phyloP scores from a whole-genome alignment of 1,140 invertebrate genomes.

The Formica selysi region DNA sequence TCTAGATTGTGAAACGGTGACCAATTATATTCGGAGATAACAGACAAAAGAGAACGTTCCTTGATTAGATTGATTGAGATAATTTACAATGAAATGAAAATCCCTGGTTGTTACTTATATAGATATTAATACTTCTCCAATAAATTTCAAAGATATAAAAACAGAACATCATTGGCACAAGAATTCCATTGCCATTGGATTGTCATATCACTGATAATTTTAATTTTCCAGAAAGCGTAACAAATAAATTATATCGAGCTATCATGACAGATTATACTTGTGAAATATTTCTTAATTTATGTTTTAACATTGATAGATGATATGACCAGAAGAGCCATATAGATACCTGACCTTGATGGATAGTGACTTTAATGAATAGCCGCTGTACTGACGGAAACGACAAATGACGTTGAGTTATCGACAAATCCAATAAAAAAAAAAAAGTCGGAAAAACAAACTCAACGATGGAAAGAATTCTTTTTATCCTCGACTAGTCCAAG shows the following conservation, averaged over 20 bases:
- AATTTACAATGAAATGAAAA: not conserved
- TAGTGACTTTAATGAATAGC: conserved; percentile 57
- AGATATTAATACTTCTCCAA: not conserved
- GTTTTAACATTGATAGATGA: conserved; percentile 46
- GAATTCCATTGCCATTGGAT: not conserved
- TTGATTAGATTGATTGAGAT: not conserved
- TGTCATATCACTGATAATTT: not conserved
- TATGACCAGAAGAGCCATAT: not conserved
- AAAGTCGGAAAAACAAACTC: conserved; percentile 32
- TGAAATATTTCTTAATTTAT: conserved; percentile 51
- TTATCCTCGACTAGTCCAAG: conserved; percentile 42
- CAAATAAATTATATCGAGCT: conserved; percentile 31
- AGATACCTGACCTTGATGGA: conserved; percentile 20
- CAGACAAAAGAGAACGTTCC: not conserved
- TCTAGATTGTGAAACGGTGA: not conserved
- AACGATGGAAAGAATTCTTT: not conserved
- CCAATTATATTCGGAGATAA: not conserved
- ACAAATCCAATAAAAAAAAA: conserved; percentile 33
- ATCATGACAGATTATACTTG: not conserved
- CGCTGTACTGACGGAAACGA: conserved; percentile 32
- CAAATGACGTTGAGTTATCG: conserved; percentile 54
- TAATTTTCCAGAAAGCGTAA: not conserved
- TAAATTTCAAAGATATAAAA: conserved; percentile 4
- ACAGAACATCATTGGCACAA: not conserved
- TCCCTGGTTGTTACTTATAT: not conserved